phyloP scores from a whole-genome alignment of 2,888 invertebrate genomes.

The Dryadula phaetusa region DNA sequence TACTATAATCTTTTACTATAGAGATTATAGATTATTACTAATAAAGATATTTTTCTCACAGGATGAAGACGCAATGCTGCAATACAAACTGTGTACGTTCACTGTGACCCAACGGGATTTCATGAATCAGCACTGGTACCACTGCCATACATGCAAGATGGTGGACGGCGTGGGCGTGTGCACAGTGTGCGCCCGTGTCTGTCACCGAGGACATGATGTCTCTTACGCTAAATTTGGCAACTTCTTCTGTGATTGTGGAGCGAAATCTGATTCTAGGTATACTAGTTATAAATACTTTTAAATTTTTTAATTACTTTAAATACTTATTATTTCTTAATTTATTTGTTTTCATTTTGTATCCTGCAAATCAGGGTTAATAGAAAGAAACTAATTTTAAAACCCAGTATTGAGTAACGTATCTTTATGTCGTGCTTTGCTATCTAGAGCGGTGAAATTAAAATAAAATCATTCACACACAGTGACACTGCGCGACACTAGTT shows the following conservation, averaged over 20 bases:
- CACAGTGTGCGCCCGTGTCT: slow-evolving; percentile 98
- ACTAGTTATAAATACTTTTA: neutral
- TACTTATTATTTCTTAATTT: too few relatives aligned
- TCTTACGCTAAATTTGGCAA: slow-evolving; percentile 98
- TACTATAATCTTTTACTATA: too few relatives aligned
- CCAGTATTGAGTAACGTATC: too few relatives aligned
- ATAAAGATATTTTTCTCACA: slow-evolving; percentile 59
- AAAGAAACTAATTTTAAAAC: too few relatives aligned
- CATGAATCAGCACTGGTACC: slow-evolving; percentile 99
- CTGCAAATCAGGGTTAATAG: too few relatives aligned
- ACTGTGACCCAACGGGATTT: slow-evolving; percentile 98
- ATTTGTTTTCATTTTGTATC: too few relatives aligned
- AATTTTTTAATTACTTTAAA: neutral
- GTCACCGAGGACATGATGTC: slow-evolving; percentile 98
- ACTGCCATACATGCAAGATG: slow-evolving; percentile 99
- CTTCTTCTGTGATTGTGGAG: slow-evolving; percentile 99
- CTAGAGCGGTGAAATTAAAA: too few relatives aligned
- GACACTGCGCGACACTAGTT: too few relatives aligned
- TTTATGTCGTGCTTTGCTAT: too few relatives aligned
- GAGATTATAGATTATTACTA: too few relatives aligned
- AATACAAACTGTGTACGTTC: slow-evolving; percentile 97
- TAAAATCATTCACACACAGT: too few relatives aligned
- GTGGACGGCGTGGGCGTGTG: slow-evolving; percentile 99
- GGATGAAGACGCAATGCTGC: slow-evolving; percentile 94
- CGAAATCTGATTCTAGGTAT: slow-evolving; percentile 91